These are phyloP conservation scores for Cydia strobilella DNA, from an alignment of 1,140 invertebrate genomes.

Conservation along the genomic window DNA sequence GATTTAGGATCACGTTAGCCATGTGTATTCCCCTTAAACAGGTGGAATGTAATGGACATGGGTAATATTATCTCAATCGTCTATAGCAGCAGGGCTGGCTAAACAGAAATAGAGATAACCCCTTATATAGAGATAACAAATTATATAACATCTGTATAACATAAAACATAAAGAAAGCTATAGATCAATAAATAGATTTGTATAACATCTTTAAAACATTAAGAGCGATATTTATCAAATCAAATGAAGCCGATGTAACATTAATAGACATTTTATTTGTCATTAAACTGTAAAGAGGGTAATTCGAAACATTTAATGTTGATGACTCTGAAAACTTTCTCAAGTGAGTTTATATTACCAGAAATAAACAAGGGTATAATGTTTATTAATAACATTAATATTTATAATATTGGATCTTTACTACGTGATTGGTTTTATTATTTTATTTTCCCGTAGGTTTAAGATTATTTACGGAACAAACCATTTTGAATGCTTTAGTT, in stretches of 20 bases:
- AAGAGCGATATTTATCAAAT: background rate
- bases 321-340: background rate
- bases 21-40: background rate
- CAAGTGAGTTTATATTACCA: background rate
- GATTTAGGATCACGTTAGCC: background rate
- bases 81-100: too few species aligned
- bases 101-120: too few species aligned
- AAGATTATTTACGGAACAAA: background rate
- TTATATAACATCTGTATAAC: conserved; percentile 6
- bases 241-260: background rate
- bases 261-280: background rate
- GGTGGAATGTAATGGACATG: too few species aligned
- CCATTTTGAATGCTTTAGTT: background rate
- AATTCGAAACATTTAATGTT: background rate
- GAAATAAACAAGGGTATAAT: background rate
- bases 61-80: too few species aligned
- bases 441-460: too few species aligned
- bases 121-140: background rate
- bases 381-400: background rate
- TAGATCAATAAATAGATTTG: background rate
- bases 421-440: too few species aligned
- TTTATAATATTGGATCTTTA: background rate
- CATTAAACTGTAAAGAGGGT: background rate
- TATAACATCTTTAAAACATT: background rate
- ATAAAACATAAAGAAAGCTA: background rate